Evolutionary conservation across 2,113 vertebrate species (phyloP).

Genomic region (Cranoglanis bouderius): DNA sequence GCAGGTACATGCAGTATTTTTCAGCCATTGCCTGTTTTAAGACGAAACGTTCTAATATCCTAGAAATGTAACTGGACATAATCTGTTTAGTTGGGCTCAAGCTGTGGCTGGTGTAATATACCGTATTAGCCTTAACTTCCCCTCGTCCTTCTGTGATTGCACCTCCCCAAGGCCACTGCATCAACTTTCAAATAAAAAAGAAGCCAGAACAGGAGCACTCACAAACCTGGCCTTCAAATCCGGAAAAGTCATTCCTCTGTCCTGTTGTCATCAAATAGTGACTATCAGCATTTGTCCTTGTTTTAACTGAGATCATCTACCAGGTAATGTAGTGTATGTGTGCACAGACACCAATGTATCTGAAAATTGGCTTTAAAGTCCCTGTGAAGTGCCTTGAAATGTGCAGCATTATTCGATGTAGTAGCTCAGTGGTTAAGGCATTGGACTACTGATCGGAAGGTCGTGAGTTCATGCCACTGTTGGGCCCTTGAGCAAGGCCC

Average conservation of each 20-base stretch:
- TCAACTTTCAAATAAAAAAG: not conserved
- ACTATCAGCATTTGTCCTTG: not conserved
- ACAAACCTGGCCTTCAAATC: not conserved
- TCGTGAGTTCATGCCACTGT: no score
- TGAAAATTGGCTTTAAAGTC: not conserved
- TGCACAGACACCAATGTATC: not conserved
- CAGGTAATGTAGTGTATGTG: not conserved
- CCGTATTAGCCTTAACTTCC: not conserved
- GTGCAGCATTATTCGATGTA: no score
- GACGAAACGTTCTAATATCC: not conserved
- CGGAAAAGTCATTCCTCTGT: not conserved
- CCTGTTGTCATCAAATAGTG: not conserved
- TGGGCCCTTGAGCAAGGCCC: no score
- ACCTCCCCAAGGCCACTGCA: not conserved
- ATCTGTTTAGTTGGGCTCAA: not conserved
- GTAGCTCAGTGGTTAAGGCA: no score
- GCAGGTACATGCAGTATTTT: not conserved
- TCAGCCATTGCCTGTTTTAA: not conserved
- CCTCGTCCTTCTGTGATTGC: not conserved
- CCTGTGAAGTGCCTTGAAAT: no score
- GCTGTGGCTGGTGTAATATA: constrained; percentile 2
- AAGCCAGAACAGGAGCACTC: not conserved
- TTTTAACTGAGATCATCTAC: not conserved
- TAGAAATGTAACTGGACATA: not conserved
- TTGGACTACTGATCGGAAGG: no score